Evolutionary conservation across 2,797 vertebrate species (phyloP).

Genomic region (Eidolon dupreanum): DNA sequence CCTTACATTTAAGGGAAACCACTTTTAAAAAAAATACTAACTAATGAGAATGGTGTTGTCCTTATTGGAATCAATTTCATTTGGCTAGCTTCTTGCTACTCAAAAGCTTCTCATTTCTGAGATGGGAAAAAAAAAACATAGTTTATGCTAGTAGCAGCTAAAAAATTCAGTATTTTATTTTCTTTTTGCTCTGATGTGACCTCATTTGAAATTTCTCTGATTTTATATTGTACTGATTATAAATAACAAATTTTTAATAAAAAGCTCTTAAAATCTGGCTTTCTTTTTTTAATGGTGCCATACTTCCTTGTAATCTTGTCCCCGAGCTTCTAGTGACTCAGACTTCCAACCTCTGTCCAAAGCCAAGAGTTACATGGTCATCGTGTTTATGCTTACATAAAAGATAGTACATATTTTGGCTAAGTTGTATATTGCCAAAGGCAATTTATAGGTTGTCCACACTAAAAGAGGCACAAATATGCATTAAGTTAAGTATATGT

Average conservation of each 20-base stretch:
- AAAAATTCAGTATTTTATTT: constrained; percentile 33
- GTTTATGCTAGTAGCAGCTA: constrained; percentile 10
- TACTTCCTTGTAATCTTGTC: background rate
- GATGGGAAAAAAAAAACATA: background rate
- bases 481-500: background rate
- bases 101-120: constrained; percentile 50
- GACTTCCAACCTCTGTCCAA: background rate
- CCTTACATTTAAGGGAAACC: constrained; percentile 61
- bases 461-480: background rate
- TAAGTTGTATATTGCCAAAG: constrained; percentile 31
- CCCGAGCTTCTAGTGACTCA: background rate
- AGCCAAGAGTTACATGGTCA: background rate
- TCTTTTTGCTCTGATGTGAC: constrained; percentile 20
- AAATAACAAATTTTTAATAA: constrained; percentile 67
- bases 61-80: constrained; percentile 34
- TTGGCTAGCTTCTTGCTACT: constrained; percentile 22
- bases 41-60: constrained; percentile 42
- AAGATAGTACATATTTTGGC: constrained; percentile 6
- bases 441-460: constrained; percentile 9
- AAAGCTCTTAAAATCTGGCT: constrained; percentile 37
- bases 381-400: constrained; percentile 46
- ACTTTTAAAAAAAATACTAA: constrained; percentile 7
- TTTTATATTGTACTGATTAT: constrained; percentile 48
- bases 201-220: constrained; percentile 52
- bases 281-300: background rate